phyloP scores from a whole-genome alignment of 64 coral and sea anemone species.

The Astreopora myriophthalma region DNA sequence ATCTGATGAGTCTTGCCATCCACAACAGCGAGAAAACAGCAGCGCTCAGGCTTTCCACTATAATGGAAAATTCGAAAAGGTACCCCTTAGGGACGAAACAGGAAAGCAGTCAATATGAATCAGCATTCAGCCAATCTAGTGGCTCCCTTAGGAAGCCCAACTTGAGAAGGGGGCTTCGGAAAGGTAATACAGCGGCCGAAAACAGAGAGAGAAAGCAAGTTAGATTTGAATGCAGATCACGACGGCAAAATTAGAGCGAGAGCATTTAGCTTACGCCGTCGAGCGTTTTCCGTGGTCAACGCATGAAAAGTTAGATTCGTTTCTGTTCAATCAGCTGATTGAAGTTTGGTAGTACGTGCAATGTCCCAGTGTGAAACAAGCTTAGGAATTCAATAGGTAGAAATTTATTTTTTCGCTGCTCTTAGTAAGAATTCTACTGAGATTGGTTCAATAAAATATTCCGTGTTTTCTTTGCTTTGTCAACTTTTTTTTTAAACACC shows the following conservation, averaged over 20 bases:
- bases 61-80: neutral
- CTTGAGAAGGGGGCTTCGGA: neutral
- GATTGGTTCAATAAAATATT: conserved; percentile 5
- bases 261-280: neutral
- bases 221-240: neutral
- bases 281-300: neutral
- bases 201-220: conserved; percentile 17
- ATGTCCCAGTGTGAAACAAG: neutral
- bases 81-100: neutral
- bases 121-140: neutral
- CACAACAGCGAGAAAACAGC: neutral
- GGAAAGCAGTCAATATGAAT: neutral
- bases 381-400: conserved; percentile 6
- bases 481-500: neutral
- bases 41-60: neutral
- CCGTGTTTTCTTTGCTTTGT: neutral
- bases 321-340: neutral
- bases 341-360: neutral
- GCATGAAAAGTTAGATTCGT: neutral
- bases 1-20: neutral
- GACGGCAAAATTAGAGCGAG: neutral
- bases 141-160: neutral
- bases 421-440: neutral
- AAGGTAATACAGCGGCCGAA: neutral
- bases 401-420: neutral